A percentile compares a stretch with the other conserved stretches of the same genome.
Evolutionary conservation across 2,113 vertebrate species (phyloP).

Genomic region (Psilopsiagon aurifrons): DNA sequence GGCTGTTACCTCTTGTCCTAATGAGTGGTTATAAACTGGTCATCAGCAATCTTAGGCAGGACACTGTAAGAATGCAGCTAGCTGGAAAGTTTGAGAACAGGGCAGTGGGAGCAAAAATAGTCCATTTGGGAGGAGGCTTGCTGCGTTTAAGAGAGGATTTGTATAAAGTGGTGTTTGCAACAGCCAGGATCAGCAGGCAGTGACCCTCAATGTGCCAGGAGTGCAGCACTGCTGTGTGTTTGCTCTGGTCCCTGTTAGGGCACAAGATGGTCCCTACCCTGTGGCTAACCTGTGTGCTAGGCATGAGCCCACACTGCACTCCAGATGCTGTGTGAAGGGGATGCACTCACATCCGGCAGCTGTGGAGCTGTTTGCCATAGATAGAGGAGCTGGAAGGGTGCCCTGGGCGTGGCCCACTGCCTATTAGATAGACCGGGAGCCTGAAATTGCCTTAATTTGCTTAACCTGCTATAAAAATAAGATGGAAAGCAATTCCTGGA

Average conservation of each 20-base stretch:
- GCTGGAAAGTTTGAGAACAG: neutral
- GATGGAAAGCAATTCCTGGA: neutral
- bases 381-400: constrained; percentile 37
- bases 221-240: accelerated
- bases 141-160: neutral
- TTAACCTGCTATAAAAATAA: neutral
- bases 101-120: neutral
- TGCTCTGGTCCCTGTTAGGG: neutral
- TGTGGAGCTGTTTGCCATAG: neutral
- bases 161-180: neutral
- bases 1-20: neutral
- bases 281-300: neutral
- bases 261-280: neutral
- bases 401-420: neutral
- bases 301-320: accelerated
- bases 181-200: neutral
- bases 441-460: neutral
- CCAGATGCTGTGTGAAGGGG: accelerated
- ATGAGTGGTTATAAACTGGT: neutral
- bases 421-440: neutral
- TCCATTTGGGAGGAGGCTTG: neutral
- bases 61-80: neutral
- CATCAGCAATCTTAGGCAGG: neutral
- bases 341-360: accelerated
- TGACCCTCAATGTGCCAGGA: neutral